A percentile compares a stretch with the other conserved stretches of the same genome.
These are phyloP conservation scores for Agraylea sexmaculata DNA, from an alignment of 1,140 invertebrate genomes.

Conservation along the genomic window DNA sequence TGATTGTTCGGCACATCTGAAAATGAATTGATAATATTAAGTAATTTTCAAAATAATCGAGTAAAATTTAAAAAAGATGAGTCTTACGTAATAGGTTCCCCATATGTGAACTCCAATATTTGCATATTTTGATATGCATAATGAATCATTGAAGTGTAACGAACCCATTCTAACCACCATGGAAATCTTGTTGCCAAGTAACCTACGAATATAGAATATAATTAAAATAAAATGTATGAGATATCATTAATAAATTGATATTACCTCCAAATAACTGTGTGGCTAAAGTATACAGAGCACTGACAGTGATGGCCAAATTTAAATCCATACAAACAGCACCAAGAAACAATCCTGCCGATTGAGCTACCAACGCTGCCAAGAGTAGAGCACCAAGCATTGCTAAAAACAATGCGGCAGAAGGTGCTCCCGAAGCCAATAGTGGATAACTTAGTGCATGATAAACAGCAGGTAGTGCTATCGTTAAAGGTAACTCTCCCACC, in stretches of 20 bases:
- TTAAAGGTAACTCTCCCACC: slow-evolving; percentile 69
- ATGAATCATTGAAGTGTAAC: slow-evolving; percentile 68
- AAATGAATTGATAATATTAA: slow-evolving; percentile 18
- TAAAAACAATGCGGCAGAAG: slow-evolving; percentile 52
- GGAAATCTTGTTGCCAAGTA: slow-evolving; percentile 71
- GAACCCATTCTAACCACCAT: slow-evolving; percentile 66
- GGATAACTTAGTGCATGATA: slow-evolving; percentile 73
- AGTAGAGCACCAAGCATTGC: slow-evolving; percentile 61
- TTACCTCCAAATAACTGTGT: slow-evolving; percentile 69
- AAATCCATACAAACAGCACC: slow-evolving; percentile 72
- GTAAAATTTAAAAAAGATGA: too few relatives aligned
- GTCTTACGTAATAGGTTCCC: slow-evolving; percentile 55
- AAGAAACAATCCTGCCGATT: slow-evolving; percentile 77
- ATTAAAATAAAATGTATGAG: not conserved
- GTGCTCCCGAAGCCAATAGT: slow-evolving; percentile 47
- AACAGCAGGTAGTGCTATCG: slow-evolving; percentile 63
- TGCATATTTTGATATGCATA: slow-evolving; percentile 83
- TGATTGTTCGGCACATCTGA: slow-evolving; percentile 54
- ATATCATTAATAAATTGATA: not conserved
- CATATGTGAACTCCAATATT: slow-evolving; percentile 67
- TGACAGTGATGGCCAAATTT: slow-evolving; percentile 68
- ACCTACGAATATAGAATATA: slow-evolving; percentile 13
- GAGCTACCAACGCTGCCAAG: slow-evolving; percentile 66
- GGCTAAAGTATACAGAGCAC: slow-evolving; percentile 66
- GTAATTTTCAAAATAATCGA: too few relatives aligned